phyloP scores from a whole-genome alignment of 2,888 invertebrate species.

The Macrosoma leucophasiata region DNA sequence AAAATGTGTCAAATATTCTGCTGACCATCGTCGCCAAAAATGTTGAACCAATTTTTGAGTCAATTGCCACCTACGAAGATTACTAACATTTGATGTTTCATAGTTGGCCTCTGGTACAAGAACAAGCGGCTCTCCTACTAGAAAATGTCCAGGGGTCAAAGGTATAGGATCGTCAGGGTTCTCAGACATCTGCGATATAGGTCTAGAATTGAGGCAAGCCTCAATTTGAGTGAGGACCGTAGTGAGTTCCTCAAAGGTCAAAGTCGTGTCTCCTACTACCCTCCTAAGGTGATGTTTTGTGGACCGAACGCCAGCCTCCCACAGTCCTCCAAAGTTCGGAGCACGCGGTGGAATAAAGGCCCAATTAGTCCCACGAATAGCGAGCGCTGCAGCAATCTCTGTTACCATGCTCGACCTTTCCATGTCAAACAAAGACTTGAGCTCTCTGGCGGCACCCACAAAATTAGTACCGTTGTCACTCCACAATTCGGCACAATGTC shows the following conservation, averaged over 20 bases:
- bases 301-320: constrained; percentile 17
- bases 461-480: constrained; percentile 24
- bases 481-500: constrained; percentile 20
- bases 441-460: constrained; percentile 16
- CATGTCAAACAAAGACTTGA: constrained; percentile 7
- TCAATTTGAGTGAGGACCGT: constrained; percentile 16
- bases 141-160: constrained; percentile 24
- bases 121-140: constrained; percentile 22
- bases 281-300: constrained; percentile 14
- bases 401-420: constrained; percentile 1
- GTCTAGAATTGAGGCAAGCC: constrained; percentile 20
- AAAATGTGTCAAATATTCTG: constrained; percentile 17
- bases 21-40: constrained; percentile 22
- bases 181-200: constrained; percentile 8
- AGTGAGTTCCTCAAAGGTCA: constrained; percentile 14
- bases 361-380: constrained; percentile 9
- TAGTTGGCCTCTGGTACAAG: constrained; percentile 14
- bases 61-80: constrained; percentile 20
- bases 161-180: constrained; percentile 14
- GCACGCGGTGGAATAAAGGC: constrained; percentile 16
- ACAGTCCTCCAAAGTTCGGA: constrained; percentile 21
- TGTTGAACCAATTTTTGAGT: constrained; percentile 20
- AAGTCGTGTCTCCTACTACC: constrained; percentile 9
- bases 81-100: constrained; percentile 11
- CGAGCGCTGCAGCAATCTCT: constrained; percentile 8